A percentile compares a stretch with the other conserved stretches of the same genome.
Evolutionary conservation across 2,113 vertebrate genomes (phyloP).

Genomic region (Otolemur garnettii): DNA sequence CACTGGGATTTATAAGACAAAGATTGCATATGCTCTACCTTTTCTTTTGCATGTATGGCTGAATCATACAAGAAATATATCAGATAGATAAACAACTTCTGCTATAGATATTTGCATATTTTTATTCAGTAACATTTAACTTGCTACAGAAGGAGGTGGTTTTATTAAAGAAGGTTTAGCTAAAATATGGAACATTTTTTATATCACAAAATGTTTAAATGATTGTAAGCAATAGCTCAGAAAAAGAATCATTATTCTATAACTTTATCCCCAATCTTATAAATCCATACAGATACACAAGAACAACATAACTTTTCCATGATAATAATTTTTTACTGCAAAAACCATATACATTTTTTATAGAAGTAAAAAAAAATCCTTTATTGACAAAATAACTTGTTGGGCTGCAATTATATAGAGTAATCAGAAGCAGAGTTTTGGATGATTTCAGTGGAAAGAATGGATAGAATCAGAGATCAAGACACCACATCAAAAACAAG

Average conservation of each 20-base stretch:
- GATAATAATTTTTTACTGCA: slow-evolving; percentile 76
- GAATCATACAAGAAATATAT: background rate
- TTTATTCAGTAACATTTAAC: slow-evolving; percentile 11
- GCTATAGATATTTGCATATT: background rate
- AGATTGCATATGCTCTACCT: background rate
- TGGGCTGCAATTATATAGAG: slow-evolving; percentile 71
- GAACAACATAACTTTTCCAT: slow-evolving; percentile 81
- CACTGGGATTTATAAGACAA: background rate
- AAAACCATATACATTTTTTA: slow-evolving; percentile 81
- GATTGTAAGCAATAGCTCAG: slow-evolving; percentile 62
- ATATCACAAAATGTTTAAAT: slow-evolving; percentile 45
- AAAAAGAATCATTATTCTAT: slow-evolving; percentile 65
- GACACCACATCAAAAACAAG: slow-evolving; percentile 64
- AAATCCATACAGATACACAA: slow-evolving; percentile 71
- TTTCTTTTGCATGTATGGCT: background rate
- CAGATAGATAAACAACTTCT: background rate
- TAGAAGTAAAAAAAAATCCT: slow-evolving; percentile 78
- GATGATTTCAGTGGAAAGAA: slow-evolving; percentile 74
- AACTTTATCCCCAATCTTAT: slow-evolving; percentile 65
- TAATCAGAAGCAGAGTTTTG: slow-evolving; percentile 83
- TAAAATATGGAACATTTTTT: slow-evolving; percentile 19
- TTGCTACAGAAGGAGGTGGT: background rate
- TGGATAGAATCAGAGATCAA: slow-evolving; percentile 59
- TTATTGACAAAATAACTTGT: slow-evolving; percentile 75
- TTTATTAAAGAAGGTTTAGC: slow-evolving; percentile 27